Evolutionary conservation across 1,140 invertebrate genomes (phyloP), one percentile per base, ranked within the genome.

Genomic region (Cryptotermes secundus): DNA sequence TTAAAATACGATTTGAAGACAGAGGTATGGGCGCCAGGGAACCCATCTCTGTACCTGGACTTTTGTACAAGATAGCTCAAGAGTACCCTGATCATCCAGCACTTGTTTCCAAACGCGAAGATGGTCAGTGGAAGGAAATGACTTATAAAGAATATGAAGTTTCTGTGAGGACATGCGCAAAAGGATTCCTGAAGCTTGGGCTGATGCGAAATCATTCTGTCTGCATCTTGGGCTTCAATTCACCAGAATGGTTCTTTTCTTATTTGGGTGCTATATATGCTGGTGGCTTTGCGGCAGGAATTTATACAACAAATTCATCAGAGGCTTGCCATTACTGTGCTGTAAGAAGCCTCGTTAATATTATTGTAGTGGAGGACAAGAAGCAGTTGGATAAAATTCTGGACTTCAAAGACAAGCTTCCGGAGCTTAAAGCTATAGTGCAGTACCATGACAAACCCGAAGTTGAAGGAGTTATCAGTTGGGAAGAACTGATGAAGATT

Each of bases 201-300:
- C 90, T 99, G 65, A 93, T 97, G 89, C 91, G 93, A 84, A 92
- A 93, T 87, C 93, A 97, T 89, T 94, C 94, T 22, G 97, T 98
- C 38, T 95, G 96, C 85, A 97, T 99, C 87, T 88, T 98, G 79
- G 97, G 97, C 80, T 98, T 98, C 89, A 99, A 99, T 88, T 94
- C 95, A 79, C 95, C 96, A 72, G 94, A 98, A 91, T 99, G 97
- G 97, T 96, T 97, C 87, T 93, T 97, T 86, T 92, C 96, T 1
- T 94, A 97, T 88, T 89, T 98, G 82, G 97, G 93, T 6, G 95
- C 96, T n/a, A 97, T 98, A 88, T 96, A 97, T 89, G 96, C 97
- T 85, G 97, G 96, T 85, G 97, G 97, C 83, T 94, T 97, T 86
- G 94, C 95, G 65, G 94, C 94, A 65, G 97, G 97, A 84, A 97